Base-by-base conservation (phyloP, 1,140 invertebrate genomes). In the Apocrypta bakeri region DNA sequence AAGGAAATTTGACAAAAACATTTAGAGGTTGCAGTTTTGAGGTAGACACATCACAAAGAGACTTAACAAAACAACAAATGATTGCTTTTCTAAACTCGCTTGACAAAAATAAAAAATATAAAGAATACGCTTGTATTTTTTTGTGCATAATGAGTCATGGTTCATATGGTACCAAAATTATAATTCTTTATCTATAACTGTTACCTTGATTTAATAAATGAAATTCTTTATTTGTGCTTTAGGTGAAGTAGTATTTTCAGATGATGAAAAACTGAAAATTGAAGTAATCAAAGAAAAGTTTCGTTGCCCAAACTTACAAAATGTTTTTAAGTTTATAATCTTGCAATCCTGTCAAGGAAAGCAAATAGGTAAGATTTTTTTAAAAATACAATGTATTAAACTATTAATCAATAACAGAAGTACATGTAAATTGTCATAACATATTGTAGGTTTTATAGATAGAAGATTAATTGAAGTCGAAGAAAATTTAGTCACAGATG, bases 61-160 rank as follows among this genome's bases (percentile, higher is more conserved):
- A 83, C 40, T 76, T 83, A 64, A 83, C 69, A 21, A 61, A 37
- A 31, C 2, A n/a, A 21, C n/a, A 72, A 68, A 75, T 79, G 82
- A 75, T 79, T 25, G 37, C 21, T 17, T 31, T 83, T 61, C 29
- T 79, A 2, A 7, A 83, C 56, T 48, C 25, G 2, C 69, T 83
- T 12, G 75, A 79, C 42, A 27, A 31, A 69, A 1, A n/a, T n/a
- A n/a, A 24, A 29, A 21, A 7, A 27, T 83, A 83, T 31, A 42
- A 42, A 12, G 56, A 79, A 56, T 83, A 83, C 76, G 63, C 69
- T 71, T 56, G 61, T n/a, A 83, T 83, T 1, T 74, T 83, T 40
- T 24, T 83, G 9, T 79, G 71, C n/a, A 79, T 83, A 56, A 29
- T 83, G n/a, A 83, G 82, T 63, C 77, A 83, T 80, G 77, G 77